phyloP scores from a whole-genome alignment of 2,888 invertebrate species.

The Rhingia campestris region DNA sequence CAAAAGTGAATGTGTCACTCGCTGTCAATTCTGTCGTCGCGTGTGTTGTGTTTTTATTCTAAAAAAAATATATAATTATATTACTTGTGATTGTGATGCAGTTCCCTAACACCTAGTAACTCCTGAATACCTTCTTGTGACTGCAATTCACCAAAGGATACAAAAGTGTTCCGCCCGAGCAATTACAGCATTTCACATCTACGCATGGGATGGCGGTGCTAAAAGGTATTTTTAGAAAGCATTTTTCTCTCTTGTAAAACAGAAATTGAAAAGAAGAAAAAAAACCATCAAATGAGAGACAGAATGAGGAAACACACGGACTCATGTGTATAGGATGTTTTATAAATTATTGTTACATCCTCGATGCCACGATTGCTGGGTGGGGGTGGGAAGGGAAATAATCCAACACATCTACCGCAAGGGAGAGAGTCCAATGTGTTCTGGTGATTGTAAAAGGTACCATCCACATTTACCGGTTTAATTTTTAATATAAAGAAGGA shows the following conservation, averaged over 20 bases:
- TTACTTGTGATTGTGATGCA: constrained; percentile 14
- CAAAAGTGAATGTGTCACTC: constrained; percentile 60
- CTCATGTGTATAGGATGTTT: constrained; percentile 31
- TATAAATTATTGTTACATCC: constrained; percentile 48
- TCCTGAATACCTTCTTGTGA: not conserved
- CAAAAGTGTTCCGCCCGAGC: constrained; percentile 46
- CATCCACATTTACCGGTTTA: constrained; percentile 37
- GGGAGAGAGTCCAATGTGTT: not conserved
- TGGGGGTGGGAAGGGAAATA: not conserved
- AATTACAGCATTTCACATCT: constrained; percentile 38
- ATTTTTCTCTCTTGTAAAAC: constrained; percentile 61
- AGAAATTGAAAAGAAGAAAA: constrained; percentile 11
- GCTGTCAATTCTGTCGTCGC: constrained; percentile 63
- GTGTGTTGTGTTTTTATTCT: constrained; percentile 58
- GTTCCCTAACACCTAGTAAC: not conserved
- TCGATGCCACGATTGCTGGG: constrained; percentile 3
- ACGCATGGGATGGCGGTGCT: constrained; percentile 67
- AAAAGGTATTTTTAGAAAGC: constrained; percentile 73
- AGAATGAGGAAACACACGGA: constrained; percentile 41
- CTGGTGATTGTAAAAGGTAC: constrained; percentile 7
- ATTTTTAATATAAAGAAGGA: constrained; percentile 37
- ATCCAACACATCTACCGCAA: constrained; percentile 48
- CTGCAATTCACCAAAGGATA: constrained; percentile 1
- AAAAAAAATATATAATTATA: constrained; percentile 14
- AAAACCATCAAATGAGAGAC: constrained; percentile 20